Evolutionary conservation across 2,797 vertebrate genomes (phyloP).

Genomic region (Margarornis squamiger): DNA sequence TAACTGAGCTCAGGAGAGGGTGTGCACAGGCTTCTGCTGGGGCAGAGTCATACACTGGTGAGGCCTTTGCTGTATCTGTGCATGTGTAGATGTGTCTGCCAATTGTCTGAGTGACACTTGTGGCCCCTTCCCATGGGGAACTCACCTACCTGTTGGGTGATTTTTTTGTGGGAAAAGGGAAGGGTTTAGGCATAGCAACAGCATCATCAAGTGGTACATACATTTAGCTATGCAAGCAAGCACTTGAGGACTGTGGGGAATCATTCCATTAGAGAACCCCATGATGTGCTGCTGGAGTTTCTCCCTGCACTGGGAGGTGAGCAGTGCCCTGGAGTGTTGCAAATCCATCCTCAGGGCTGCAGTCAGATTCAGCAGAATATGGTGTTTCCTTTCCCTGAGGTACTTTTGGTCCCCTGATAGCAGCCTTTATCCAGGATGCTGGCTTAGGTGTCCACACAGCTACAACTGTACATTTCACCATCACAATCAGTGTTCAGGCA

Average conservation of each 20-base stretch:
- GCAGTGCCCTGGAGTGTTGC: background rate
- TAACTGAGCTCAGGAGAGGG: background rate
- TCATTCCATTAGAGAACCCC: accelerated
- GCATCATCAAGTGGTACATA: accelerated
- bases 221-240: background rate
- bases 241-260: background rate
- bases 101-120: accelerated
- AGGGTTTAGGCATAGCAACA: background rate
- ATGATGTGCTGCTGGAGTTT: accelerated
- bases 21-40: background rate
- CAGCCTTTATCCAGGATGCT: background rate
- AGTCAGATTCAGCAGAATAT: accelerated
- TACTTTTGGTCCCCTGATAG: background rate
- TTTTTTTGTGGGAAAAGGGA: background rate
- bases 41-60: background rate
- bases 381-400: background rate
- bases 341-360: background rate
- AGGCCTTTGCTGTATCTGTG: background rate
- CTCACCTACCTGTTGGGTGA: background rate
- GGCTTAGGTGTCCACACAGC: background rate
- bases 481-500: background rate
- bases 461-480: background rate
- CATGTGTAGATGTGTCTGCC: no score
- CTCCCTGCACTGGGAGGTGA: background rate
- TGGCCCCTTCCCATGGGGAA: accelerated